Evolutionary conservation across 2,797 vertebrate genomes (phyloP).

Genomic region (Scolopax bukidnonensis): DNA sequence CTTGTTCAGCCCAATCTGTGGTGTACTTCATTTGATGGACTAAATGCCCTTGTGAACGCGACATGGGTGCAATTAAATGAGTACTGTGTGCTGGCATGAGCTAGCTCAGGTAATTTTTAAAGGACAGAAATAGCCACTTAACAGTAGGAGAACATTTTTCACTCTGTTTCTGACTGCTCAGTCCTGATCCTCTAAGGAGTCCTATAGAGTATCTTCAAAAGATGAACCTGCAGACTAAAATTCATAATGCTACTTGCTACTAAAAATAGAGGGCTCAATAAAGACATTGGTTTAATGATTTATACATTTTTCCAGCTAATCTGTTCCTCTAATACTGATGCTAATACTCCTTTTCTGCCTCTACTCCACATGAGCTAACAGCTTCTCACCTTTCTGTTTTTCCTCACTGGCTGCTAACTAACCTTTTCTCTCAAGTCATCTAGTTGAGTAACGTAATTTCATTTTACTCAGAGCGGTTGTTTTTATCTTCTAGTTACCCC

Average conservation of each 20-base stretch:
- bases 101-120: neutral
- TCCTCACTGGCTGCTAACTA: neutral
- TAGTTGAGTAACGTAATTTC: neutral
- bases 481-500: neutral
- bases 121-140: neutral
- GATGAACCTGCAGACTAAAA: neutral
- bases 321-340: neutral
- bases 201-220: neutral
- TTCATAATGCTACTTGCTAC: neutral
- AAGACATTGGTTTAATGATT: neutral
- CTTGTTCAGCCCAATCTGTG: neutral
- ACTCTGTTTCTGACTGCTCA: neutral
- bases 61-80: neutral
- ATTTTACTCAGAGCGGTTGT: neutral
- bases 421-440: neutral
- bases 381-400: neutral
- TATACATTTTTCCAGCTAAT: neutral
- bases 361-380: neutral
- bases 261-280: neutral
- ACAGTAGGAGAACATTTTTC: neutral
- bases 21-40: neutral
- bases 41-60: neutral
- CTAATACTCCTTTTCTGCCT: neutral
- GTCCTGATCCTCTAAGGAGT: neutral
- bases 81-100: neutral